phyloP scores from a whole-genome alignment of 2,888 invertebrate genomes.

The Lasiommata megera region DNA sequence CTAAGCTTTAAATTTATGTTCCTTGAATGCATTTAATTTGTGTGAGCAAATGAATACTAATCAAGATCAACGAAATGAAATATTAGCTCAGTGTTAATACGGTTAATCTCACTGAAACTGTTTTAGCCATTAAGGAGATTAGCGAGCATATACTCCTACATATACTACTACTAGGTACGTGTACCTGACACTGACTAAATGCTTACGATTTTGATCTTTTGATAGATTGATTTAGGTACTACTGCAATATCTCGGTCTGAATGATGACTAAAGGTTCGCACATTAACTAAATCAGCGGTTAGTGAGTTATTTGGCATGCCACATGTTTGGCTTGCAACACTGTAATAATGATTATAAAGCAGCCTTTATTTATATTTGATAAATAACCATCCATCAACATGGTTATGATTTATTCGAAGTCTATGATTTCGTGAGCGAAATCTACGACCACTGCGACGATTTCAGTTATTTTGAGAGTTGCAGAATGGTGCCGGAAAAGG shows the following conservation, averaged over 20 bases:
- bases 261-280: constrained; percentile 5
- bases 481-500: no score
- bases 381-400: constrained; percentile 48
- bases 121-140: no score
- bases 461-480: no score
- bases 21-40: no score
- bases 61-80: no score
- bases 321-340: constrained; percentile 36
- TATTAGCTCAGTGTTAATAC: no score
- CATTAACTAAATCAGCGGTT: constrained; percentile 18
- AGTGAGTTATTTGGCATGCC: constrained; percentile 28
- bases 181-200: background rate
- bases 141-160: no score
- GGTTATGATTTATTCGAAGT: constrained; percentile 58
- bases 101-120: no score
- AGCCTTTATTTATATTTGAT: constrained; percentile 55
- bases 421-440: background rate
- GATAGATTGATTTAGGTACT: background rate
- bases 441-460: no score
- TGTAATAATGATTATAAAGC: constrained; percentile 32
- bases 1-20: no score
- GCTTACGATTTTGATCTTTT: background rate
- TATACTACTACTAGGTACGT: no score
- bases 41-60: no score
- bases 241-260: background rate